Evolutionary conservation across 2,113 vertebrate genomes (phyloP).

Genomic region (Macrotis lagotis): DNA sequence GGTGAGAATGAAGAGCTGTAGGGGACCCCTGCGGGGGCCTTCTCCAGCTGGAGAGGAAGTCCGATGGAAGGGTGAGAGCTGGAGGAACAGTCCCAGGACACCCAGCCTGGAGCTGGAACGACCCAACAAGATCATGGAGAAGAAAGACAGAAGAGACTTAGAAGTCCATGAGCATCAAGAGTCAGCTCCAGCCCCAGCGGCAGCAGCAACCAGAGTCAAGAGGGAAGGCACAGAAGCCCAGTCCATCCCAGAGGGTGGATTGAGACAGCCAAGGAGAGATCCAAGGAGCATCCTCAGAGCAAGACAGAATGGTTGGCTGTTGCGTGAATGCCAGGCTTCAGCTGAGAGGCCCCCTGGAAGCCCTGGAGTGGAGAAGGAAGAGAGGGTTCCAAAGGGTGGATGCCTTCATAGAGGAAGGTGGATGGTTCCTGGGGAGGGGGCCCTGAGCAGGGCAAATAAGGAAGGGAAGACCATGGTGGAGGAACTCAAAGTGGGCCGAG

Average conservation of each 20-base stretch:
- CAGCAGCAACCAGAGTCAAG: slow-evolving; percentile 67
- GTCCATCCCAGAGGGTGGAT: slow-evolving; percentile 56
- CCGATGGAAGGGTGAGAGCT: slow-evolving; percentile 66
- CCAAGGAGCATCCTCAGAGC: slow-evolving; percentile 51
- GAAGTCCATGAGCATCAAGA: slow-evolving; percentile 71
- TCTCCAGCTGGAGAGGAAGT: slow-evolving; percentile 62
- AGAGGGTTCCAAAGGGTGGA: slow-evolving; percentile 71
- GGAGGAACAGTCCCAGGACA: slow-evolving; percentile 57
- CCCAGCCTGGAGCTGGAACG: slow-evolving; percentile 73
- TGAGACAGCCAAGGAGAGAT: slow-evolving; percentile 72
- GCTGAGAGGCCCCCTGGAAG: slow-evolving; percentile 61
- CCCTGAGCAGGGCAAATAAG: slow-evolving; percentile 51
- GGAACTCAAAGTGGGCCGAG: slow-evolving; percentile 69
- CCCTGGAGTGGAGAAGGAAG: slow-evolving; percentile 68
- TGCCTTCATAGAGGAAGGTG: slow-evolving; percentile 62
- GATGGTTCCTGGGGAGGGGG: slow-evolving; percentile 25
- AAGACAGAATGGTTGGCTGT: slow-evolving; percentile 75
- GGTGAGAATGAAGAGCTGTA: slow-evolving; percentile 74
- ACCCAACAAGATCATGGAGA: slow-evolving; percentile 69
- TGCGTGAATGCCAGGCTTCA: slow-evolving; percentile 67
- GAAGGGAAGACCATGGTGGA: background rate
- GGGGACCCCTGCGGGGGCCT: slow-evolving; percentile 68
- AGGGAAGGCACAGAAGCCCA: slow-evolving; percentile 71
- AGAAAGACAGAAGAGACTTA: slow-evolving; percentile 68
- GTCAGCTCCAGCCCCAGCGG: slow-evolving; percentile 57